These are phyloP conservation scores for Heliconius charithonia DNA, from an alignment of 2,888 invertebrate genomes.

Conservation along the genomic window DNA sequence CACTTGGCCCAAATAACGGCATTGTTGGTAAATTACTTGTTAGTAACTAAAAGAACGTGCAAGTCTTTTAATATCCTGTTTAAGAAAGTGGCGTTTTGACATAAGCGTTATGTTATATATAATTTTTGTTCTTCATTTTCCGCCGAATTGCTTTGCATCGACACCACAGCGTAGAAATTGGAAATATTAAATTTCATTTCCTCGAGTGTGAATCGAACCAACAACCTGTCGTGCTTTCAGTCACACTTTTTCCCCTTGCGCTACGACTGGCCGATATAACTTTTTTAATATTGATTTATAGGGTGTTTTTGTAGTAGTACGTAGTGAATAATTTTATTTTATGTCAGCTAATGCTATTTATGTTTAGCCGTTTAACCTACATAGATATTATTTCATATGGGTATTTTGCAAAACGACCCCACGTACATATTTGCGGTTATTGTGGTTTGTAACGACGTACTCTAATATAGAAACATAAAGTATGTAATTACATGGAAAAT, in stretches of 20 bases:
- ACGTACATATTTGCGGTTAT: slow-evolving; percentile 17
- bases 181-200: too few relatives aligned
- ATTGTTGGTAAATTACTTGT: slow-evolving; percentile 39
- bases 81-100: slow-evolving; percentile 5
- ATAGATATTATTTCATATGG: not conserved
- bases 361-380: slow-evolving; percentile 1
- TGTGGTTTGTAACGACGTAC: slow-evolving; percentile 12
- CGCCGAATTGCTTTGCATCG: too few relatives aligned
- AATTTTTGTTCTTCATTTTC: not conserved
- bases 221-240: too few relatives aligned
- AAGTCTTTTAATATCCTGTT: slow-evolving; percentile 29
- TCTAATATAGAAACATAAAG: not conserved
- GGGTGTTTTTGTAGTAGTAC: too few relatives aligned
- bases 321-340: not conserved
- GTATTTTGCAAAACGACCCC: slow-evolving; percentile 10
- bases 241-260: too few relatives aligned
- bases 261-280: too few relatives aligned
- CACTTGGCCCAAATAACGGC: slow-evolving; percentile 42
- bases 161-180: too few relatives aligned
- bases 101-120: not conserved
- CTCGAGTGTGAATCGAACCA: too few relatives aligned
- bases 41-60: slow-evolving; percentile 21
- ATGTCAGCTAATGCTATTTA: not conserved
- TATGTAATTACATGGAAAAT: not conserved
- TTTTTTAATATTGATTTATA: too few relatives aligned